These are phyloP conservation scores for Pachycephala philippinensis DNA, from an alignment of 2,113 vertebrate genomes.

Conservation along the genomic window DNA sequence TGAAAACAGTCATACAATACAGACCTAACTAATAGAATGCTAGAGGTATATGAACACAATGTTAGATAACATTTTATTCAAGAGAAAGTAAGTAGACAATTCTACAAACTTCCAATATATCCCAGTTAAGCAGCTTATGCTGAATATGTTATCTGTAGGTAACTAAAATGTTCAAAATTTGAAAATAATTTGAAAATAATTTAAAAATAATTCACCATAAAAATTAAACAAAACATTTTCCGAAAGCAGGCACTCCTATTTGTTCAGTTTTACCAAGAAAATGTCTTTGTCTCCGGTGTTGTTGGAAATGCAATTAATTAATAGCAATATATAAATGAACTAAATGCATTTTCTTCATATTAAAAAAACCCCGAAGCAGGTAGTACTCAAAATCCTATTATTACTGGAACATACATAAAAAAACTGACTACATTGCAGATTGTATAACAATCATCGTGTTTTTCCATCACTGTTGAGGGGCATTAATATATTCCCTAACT, in stretches of 20 bases:
- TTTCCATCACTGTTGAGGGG: not conserved
- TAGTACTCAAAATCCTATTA: not conserved
- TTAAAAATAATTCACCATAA: not conserved
- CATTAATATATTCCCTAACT: not conserved
- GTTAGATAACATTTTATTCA: not conserved
- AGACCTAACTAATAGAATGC: not conserved
- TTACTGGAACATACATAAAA: not conserved
- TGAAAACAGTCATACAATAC: not conserved
- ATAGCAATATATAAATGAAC: not conserved
- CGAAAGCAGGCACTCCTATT: not conserved
- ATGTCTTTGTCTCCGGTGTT: not conserved
- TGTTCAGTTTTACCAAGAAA: not conserved
- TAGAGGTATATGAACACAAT: not conserved
- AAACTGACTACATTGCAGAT: not conserved
- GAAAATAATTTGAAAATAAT: not conserved
- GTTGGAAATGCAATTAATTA: not conserved
- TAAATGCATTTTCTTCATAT: not conserved
- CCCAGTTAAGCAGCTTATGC: not conserved
- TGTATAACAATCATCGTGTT: not conserved
- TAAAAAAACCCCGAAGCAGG: not conserved
- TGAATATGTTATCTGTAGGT: not conserved
- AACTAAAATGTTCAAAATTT: not conserved
- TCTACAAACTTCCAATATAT: not conserved
- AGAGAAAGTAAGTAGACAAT: not conserved
- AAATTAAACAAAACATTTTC: not conserved